Base-by-base conservation (phyloP, 2,888 invertebrate genomes). In the Anoncus sp. region DNA sequence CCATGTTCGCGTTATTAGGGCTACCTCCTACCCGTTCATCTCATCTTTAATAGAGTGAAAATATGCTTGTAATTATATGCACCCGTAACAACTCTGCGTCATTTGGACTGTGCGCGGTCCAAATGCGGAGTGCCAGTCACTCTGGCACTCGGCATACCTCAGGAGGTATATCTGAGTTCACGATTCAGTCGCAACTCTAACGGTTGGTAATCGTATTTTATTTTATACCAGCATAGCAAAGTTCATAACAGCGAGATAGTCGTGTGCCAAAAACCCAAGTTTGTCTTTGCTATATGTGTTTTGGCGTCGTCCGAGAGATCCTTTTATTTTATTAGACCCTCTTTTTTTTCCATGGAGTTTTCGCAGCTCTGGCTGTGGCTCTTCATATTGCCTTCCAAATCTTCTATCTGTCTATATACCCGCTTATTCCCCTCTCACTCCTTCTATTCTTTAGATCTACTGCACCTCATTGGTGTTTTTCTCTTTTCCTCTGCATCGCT, bases 381-480 rank as follows among this genome's bases (percentile, higher is more conserved):
- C 55, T 66, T 57, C 38, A 24, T 63, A 7, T 49, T 51, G 38
- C 73, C 57, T 69, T 62, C 38, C 24, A 71, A 66, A 67, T 75
- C 62, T 70, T 55, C 38, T 65, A n/a, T 27, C 49, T n/a, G n/a
- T 49, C n/a, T 14, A 27, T 27, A 55, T 16, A 35, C 24, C 20
- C 62, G 62, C 22, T 80, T 60, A 67, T 74, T 71, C 80, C 69
- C 62, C 79, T 80, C 74, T 79, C 74, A 47, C 57, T 60, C 47
- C 31, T 63, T 55, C 74, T 51, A 60, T 51, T 60, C 55, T 66
- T 27, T 16, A 31, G 47, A 57, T 74, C 77, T 27, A 18, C 59
- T 45, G 40, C 57, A 63, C 65, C 73, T 70, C 40, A 22, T 20
- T 31, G 38, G 38, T 78, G 78, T 77, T 73, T 79, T 71, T 70